Evolutionary conservation across 2,113 vertebrate species (phyloP), one percentile per base, ranked within the genome.

Genomic region (Chinchilla lanigera): DNA sequence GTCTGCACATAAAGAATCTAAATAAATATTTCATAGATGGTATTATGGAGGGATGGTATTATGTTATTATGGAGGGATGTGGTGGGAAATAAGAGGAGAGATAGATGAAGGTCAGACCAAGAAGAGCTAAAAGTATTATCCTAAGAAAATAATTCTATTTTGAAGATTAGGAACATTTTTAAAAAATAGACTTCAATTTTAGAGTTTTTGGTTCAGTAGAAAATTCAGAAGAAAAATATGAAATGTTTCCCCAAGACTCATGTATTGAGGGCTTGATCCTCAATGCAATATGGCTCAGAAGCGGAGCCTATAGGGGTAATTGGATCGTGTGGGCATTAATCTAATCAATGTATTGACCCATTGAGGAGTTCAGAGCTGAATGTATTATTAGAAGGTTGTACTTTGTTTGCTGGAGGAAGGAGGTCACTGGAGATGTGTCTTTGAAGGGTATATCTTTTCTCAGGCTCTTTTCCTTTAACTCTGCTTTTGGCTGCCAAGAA

Each of bases 11-110:
- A 77, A 47, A 89, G 52, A 89, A 88, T 92, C 67, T 78, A 82
- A 88, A 73, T 90, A 85, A 94, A 83, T 97, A 96, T 96, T 96
- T 93, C n/a, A 83, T 92, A 65, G 33, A 28, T 82, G 35, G 10
- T 90, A 19, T 52, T 86, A 82, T n/a, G 22, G 9, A 92, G 28
- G 33, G n/a, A 89, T 94, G 38, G 47, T 6, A 50, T 50, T 50
- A 28, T 82, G 35, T 7, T 90, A 19, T 52, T 86, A 82, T n/a
- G 22, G 9, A 92, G 28, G 33, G n/a, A 89, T 94, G 38, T 63
- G 19, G 58, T 89, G 22, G 24, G n/a, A 92, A 38, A 80, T 71
- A 82, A 90, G 56, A 41, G 33, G 61, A 95, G 35, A 78, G 60
- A 85, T 1, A 96, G 5, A 85, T 17, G 50, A 80, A 94, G 61